phyloP scores from a whole-genome alignment of 1,140 invertebrate species.

The Artemia franciscana region DNA sequence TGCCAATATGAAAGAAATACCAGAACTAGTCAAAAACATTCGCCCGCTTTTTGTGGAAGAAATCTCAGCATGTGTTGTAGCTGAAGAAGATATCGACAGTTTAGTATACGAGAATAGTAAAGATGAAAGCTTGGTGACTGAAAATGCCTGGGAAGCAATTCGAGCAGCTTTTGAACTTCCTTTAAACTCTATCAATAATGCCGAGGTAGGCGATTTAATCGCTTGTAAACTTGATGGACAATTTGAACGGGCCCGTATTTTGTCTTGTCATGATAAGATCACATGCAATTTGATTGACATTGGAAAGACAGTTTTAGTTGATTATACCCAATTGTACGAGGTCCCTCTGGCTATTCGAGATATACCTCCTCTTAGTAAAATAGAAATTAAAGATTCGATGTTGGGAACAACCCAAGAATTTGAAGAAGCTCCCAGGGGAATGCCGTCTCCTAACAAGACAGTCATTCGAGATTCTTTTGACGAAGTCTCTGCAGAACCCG shows the following conservation, averaged over 20 bases:
- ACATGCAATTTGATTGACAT: background rate
- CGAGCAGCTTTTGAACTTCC: background rate
- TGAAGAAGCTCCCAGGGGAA: too few relatives aligned
- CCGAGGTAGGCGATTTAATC: background rate
- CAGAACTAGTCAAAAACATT: background rate
- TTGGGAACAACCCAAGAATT: too few relatives aligned
- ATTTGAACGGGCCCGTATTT: background rate
- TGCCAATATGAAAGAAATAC: conserved; percentile 30
- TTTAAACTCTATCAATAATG: background rate
- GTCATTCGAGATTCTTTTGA: too few relatives aligned
- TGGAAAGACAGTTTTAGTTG: background rate
- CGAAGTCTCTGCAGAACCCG: too few relatives aligned
- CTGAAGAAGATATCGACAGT: background rate
- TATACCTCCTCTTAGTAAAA: background rate
- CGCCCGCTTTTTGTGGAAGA: background rate
- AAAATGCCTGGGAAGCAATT: background rate
- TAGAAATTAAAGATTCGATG: too few relatives aligned
- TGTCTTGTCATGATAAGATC: background rate
- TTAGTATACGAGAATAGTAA: background rate
- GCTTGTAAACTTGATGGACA: background rate
- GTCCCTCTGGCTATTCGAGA: background rate
- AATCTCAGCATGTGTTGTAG: background rate
- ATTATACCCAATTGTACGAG: background rate
- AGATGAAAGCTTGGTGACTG: background rate
- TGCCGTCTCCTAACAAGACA: too few relatives aligned